Evolutionary conservation across 1,140 invertebrate genomes (phyloP).

Genomic region (Sycophaga agraensis): DNA sequence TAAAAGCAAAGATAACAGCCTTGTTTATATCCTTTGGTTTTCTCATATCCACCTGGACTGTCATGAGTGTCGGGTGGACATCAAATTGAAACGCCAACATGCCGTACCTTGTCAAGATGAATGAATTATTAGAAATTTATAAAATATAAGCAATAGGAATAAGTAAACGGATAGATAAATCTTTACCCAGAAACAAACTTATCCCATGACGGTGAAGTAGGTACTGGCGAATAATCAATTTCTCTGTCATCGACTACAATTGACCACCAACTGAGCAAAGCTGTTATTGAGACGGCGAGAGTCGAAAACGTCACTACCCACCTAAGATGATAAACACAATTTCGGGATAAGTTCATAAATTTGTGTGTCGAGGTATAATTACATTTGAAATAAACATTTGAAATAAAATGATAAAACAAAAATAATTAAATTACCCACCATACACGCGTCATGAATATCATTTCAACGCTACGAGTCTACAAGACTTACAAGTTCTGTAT

Average conservation of each 20-base stretch:
- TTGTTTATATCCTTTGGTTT: conserved; percentile 65
- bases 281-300: conserved; percentile 37
- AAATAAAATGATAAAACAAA: not conserved
- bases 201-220: conserved; percentile 47
- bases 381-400: not conserved
- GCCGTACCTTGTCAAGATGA: conserved; percentile 39
- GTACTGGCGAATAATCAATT: conserved; percentile 36
- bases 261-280: conserved; percentile 51
- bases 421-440: not conserved
- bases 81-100: conserved; percentile 68
- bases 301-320: conserved; percentile 44
- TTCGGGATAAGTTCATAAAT: no score
- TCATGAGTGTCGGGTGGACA: conserved; percentile 76
- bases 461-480: no score
- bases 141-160: no score
- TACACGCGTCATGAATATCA: no score
- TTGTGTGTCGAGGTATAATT: no score
- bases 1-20: conserved; percentile 67
- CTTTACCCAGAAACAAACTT: conserved; percentile 51
- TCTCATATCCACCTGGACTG: conserved; percentile 78
- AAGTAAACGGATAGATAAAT: not conserved
- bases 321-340: no score
- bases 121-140: no score
- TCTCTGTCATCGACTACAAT: conserved; percentile 45
- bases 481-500: no score